Base-by-base conservation (phyloP, 92 coral and sea anemone species). In the Zoanthus solanderi region DNA sequence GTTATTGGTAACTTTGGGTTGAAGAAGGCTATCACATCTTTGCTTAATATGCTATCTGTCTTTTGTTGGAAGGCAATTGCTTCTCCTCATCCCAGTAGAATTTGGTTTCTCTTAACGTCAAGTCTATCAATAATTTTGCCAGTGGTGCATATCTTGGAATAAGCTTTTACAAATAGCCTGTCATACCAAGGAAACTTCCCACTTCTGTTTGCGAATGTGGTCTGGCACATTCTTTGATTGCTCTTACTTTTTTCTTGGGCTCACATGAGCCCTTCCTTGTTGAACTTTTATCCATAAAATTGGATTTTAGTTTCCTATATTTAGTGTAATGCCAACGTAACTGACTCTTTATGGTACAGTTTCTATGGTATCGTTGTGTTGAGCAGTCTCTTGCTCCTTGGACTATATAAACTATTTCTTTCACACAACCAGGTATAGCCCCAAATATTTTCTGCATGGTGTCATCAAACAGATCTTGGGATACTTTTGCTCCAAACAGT, bases 401-500 rank as follows among this genome's bases (percentile, higher is more conserved):
- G 15, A 56, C 15, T 11, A 56, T 31, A 72, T 72, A 2, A 42
- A 30, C 77, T 9, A 32, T 17, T 15, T 46, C 50, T 30, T 72
- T 73, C 9, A 74, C 4, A 29, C 76, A 72, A 13, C 37, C 52
- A 9, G 50, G n/a, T 14, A 44, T 73, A 48, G 6, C 47, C 28
- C 53, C 4, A 60, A 60, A 60, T 7, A 73, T 46, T 73, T 9
- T 37, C n/a, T 17, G 50, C 53, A 9, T 42, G 4, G 92, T 78
- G 32, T 93, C 88, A 17, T 90, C 90, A 63, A 93, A 92, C 23
- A 87, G 44, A 72, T 92, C 91, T 67, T 92, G 88, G 17, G 79
- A 87, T 82, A 91, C 87, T 57, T 87, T 90, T 3, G 95, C 91
- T 8, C 87, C 91, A 61, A 92, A 92, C 34, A 92, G 90, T 53